phyloP scores from a whole-genome alignment of 2,797 vertebrate genomes.

The Pangasius krempfi region DNA sequence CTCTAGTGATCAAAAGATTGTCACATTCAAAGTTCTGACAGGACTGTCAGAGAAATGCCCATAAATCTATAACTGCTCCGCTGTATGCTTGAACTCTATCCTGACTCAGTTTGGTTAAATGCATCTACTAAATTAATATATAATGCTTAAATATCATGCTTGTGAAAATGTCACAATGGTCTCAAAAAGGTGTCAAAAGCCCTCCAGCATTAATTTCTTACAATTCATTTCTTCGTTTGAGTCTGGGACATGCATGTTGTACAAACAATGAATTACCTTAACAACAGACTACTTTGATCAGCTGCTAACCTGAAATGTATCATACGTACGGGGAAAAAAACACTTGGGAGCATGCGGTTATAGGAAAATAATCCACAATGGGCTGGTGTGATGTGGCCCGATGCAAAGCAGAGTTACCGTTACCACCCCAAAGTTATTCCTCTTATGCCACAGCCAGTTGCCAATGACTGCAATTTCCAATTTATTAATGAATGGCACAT shows the following conservation, averaged over 20 bases:
- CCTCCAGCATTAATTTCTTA: neutral
- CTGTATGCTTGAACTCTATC: neutral
- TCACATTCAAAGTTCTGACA: constrained; percentile 31
- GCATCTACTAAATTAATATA: neutral
- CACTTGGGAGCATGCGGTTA: neutral
- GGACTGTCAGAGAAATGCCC: neutral
- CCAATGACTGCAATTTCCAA: neutral
- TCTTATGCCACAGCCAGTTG: neutral
- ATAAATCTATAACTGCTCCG: neutral
- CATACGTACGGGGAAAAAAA: neutral
- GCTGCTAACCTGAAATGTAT: neutral
- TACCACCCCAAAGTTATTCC: neutral
- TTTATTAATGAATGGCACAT: neutral
- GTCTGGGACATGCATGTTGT: neutral
- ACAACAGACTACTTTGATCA: neutral
- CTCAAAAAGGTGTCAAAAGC: no score
- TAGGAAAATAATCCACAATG: neutral
- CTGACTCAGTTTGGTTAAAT: neutral
- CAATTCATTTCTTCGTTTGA: neutral
- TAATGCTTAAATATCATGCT: neutral
- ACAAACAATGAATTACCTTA: neutral
- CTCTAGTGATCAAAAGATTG: constrained; percentile 49
- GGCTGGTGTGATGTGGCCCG: neutral
- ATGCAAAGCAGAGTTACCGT: neutral
- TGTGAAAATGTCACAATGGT: no score